phyloP scores from a whole-genome alignment of 1,140 invertebrate genomes.

The Pemphigus obesinymphae region DNA sequence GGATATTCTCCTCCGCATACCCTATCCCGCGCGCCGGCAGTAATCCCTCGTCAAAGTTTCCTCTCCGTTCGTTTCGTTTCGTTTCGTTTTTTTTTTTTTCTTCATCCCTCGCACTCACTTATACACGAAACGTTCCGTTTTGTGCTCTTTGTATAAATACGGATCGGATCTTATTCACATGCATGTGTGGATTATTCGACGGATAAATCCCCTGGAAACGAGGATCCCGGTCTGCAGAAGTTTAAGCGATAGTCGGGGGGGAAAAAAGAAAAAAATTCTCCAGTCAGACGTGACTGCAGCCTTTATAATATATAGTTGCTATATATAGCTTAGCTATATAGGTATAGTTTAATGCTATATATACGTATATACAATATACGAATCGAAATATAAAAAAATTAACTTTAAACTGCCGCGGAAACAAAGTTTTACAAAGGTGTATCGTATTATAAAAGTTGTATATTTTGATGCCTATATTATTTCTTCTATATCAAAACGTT shows the following conservation, averaged over 20 bases:
- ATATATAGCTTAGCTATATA: no score
- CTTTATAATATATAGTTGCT: no score
- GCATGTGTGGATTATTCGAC: not conserved
- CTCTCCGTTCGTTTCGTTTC: not conserved
- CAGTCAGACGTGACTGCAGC: not conserved
- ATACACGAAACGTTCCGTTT: not conserved
- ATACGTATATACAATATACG: no score
- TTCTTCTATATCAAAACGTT: no score
- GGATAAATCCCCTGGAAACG: not conserved
- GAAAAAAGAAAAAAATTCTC: no score
- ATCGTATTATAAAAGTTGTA: no score
- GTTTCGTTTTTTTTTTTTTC: no score
- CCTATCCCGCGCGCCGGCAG: not conserved
- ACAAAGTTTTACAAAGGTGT: not conserved
- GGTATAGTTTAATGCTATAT: no score
- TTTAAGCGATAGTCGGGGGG: not conserved
- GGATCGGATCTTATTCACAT: not conserved
- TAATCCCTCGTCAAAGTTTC: not conserved
- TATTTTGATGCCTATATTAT: no score
- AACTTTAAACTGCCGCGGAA: not conserved
- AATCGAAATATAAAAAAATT: not conserved
- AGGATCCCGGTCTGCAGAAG: not conserved
- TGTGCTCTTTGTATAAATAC: not conserved
- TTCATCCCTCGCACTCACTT: not conserved
- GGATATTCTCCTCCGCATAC: not conserved